Evolutionary conservation across 2,113 vertebrate species (phyloP).

Genomic region (Ginglymostoma cirratum): DNA sequence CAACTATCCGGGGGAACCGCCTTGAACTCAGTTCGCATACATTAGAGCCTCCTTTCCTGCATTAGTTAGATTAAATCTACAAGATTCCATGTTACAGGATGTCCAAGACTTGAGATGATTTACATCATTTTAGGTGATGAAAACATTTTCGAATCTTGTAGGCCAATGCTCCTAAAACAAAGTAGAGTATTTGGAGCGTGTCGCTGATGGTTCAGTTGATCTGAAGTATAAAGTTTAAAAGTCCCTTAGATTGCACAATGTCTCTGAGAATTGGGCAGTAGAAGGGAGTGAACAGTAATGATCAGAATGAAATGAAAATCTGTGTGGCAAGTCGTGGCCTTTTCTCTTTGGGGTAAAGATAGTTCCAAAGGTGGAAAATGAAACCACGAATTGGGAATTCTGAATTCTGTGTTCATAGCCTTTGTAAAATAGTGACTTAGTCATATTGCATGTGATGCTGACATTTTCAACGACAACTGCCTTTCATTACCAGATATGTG

Average conservation of each 20-base stretch:
- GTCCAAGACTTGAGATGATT: background rate
- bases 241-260: no score
- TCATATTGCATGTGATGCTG: background rate
- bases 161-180: background rate
- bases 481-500: background rate
- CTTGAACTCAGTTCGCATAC: background rate
- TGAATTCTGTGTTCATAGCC: background rate
- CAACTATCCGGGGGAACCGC: background rate
- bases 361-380: background rate
- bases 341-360: no score
- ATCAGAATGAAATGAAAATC: background rate
- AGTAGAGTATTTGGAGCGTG: background rate
- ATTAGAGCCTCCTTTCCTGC: background rate
- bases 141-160: background rate
- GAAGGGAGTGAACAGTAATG: no score
- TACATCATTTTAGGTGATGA: background rate
- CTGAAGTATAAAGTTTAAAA: no score
- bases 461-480: background rate
- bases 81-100: background rate
- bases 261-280: no score
- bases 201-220: no score
- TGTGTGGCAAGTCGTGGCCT: background rate
- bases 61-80: background rate
- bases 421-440: background rate
- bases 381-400: background rate